phyloP scores from a whole-genome alignment of 2,113 vertebrate genomes.

The Lophura nycthemera region DNA sequence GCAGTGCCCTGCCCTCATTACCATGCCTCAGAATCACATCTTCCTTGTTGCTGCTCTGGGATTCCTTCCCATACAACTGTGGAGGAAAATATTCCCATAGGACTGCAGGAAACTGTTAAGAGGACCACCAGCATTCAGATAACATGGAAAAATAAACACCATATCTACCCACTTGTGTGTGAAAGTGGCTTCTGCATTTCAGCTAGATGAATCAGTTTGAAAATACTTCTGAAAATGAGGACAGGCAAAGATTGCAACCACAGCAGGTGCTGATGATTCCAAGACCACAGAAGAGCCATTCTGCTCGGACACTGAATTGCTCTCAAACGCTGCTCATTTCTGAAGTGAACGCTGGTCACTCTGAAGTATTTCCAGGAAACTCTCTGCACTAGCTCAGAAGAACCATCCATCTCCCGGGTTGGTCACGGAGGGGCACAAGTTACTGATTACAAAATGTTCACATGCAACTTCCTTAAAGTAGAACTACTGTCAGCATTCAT shows the following conservation, averaged over 20 bases:
- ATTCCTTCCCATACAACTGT: not conserved
- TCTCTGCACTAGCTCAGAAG: not conserved
- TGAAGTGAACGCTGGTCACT: not conserved
- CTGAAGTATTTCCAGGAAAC: slow-evolving; percentile 38
- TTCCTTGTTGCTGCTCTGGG: not conserved
- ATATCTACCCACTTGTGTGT: not conserved
- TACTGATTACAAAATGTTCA: slow-evolving; percentile 20
- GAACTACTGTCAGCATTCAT: slow-evolving; percentile 5
- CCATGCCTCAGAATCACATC: not conserved
- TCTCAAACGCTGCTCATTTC: slow-evolving; percentile 12
- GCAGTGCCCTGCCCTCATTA: not conserved
- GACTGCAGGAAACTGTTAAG: not conserved
- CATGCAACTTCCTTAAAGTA: not conserved
- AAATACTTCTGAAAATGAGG: not conserved
- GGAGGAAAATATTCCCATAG: not conserved
- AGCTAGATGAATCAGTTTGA: not conserved
- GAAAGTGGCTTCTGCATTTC: not conserved
- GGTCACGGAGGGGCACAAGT: not conserved
- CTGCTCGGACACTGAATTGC: not conserved
- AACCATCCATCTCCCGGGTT: not conserved
- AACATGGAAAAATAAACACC: not conserved
- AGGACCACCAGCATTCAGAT: not conserved
- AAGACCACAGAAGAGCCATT: not conserved
- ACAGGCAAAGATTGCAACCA: not conserved
- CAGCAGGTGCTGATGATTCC: slow-evolving; percentile 29